Evolutionary conservation across 1,140 invertebrate species (phyloP).

Genomic region (Tribolium madens): DNA sequence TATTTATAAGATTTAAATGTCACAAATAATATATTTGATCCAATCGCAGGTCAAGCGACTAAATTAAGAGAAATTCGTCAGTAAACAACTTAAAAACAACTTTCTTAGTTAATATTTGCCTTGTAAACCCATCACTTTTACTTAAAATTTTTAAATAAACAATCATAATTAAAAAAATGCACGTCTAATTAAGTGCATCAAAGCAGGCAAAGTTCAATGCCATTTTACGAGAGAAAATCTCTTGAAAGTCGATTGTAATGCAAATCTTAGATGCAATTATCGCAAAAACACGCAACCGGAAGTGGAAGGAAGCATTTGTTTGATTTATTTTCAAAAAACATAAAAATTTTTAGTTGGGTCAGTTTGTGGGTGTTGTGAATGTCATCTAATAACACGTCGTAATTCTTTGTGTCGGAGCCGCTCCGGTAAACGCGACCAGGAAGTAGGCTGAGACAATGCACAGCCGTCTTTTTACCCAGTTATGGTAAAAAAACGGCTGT

Average conservation of each 20-base stretch:
- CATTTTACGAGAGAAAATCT: too few relatives aligned
- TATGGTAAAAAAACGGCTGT: background rate
- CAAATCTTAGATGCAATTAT: too few relatives aligned
- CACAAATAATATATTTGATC: background rate
- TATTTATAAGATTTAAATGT: background rate
- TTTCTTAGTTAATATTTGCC: background rate
- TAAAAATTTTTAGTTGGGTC: too few relatives aligned
- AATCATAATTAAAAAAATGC: too few relatives aligned
- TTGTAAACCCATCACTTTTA: background rate
- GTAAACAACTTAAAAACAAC: background rate
- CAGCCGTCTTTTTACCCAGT: slow-evolving; percentile 12
- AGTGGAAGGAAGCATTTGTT: too few relatives aligned
- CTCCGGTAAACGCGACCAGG: slow-evolving; percentile 31
- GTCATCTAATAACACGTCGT: slow-evolving; percentile 20
- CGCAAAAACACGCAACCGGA: too few relatives aligned
- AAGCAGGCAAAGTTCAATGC: too few relatives aligned
- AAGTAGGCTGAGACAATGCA: slow-evolving; percentile 37
- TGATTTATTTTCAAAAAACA: too few relatives aligned
- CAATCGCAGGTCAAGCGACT: background rate
- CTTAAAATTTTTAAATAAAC: background rate
- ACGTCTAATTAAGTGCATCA: too few relatives aligned
- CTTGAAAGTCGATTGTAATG: too few relatives aligned
- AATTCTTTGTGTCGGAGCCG: slow-evolving; percentile 15
- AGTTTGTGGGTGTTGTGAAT: background rate
- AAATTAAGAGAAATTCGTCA: background rate